Evolutionary conservation across 2,113 vertebrate species (phyloP), one percentile per base, ranked within the genome.

Genomic region (Rhinopomastus cyanomelas): DNA sequence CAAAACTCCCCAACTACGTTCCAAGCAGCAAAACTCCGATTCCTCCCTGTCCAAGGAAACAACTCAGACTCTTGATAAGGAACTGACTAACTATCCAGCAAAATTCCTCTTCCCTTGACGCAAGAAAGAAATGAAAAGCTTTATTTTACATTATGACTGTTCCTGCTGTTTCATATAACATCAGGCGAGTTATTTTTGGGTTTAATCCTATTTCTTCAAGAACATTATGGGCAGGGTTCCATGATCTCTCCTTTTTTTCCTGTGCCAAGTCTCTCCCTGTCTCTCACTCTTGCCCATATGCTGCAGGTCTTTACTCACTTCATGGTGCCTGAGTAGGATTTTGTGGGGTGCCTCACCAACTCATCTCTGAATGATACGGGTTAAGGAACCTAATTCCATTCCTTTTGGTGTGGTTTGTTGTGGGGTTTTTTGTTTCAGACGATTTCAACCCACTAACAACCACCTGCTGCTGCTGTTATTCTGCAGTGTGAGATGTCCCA

Each of bases 31-130:
- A 53, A 71, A 68, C 19, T 75, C 52, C 0, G 1, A 27, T 87
- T 87, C 92, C 36, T 80, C 26, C 30, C 62, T 49, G 5, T 27
- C 27, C 59, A 66, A 75, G 64, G 79, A 85, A 94, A 82, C 30
- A 69, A 25, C 19, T 2, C 64, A 91, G 67, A 74, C 37, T 61
- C 18, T 56, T 89, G 89, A 93, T 93, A 95, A 93, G 59, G 36
- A 91, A 57, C 53, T 95, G 87, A 93, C 53, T 93, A 88, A 93
- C 37, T 51, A 12, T 26, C 2, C 9, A 52, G 49, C 30, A 86
- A 60, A 87, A 79, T 85, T 90, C 85, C 74, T 88, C 34, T 78
- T 78, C 55, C 44, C 11, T 60, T 81, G 89, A 87, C 1, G 6
- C 64, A 83, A 44, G 44, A 72, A 42, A 90, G 20, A 88, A 94